These are phyloP conservation scores for Dolichoris vasculosae DNA, from an alignment of 1,140 invertebrate species.

Conservation along the genomic window DNA sequence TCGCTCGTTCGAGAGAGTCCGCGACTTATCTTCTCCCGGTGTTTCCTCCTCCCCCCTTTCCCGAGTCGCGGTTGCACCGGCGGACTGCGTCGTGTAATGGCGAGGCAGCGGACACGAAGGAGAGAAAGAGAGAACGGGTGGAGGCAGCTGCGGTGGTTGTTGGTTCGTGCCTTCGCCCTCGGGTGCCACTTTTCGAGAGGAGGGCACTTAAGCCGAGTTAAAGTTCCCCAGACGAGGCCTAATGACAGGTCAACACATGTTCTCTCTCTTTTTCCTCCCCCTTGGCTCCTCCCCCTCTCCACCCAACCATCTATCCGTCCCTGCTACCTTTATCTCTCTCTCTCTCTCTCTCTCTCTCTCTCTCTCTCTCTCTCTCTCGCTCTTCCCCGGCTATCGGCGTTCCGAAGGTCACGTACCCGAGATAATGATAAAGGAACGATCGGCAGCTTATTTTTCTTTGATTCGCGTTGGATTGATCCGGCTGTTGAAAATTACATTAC, in stretches of 20 bases:
- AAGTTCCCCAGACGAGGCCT: slow-evolving; percentile 29
- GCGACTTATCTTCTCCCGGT: neutral
- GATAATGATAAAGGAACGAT: neutral
- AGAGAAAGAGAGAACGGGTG: neutral
- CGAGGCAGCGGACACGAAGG: neutral
- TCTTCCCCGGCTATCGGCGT: neutral
- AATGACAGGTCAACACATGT: slow-evolving; percentile 28
- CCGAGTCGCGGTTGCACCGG: neutral
- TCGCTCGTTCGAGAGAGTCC: too few species aligned
- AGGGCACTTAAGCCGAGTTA: slow-evolving; percentile 39
- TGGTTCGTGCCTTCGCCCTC: neutral
- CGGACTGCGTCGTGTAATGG: neutral
- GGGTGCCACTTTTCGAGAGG: slow-evolving; percentile 40
- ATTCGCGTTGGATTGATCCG: neutral
- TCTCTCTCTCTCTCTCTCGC: too few species aligned
- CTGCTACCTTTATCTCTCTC: slow-evolving; percentile 2
- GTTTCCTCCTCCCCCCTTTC: neutral
- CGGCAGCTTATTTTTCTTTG: neutral
- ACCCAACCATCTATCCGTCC: too few species aligned
- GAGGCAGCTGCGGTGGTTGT: neutral
- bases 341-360: too few species aligned
- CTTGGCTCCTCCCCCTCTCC: neutral
- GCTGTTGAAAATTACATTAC: neutral
- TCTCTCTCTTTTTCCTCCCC: neutral
- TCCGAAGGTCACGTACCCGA: slow-evolving; percentile 11